Conservation (phyloP, 2,888 invertebrate species). For the Mechanitis messenoides region DNA sequence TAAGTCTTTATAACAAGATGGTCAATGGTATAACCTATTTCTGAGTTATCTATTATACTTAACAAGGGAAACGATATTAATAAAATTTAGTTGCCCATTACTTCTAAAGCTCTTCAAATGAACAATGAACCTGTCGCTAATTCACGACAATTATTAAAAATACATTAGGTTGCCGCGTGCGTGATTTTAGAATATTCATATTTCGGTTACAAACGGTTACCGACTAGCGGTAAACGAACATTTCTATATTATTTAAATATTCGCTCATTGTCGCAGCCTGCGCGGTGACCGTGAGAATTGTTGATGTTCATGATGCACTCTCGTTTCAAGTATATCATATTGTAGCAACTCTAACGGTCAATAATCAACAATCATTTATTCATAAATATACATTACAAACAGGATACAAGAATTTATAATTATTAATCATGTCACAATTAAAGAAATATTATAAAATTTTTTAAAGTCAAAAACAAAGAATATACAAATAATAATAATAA, state of each 20-base stretch:
- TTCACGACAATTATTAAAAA: constrained; percentile 26
- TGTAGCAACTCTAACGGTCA: neutral
- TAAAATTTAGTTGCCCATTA: constrained; percentile 12
- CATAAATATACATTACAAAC: too few relatives aligned
- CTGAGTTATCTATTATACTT: too few relatives aligned
- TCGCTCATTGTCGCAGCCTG: constrained; percentile 30
- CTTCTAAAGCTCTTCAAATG: constrained; percentile 11
- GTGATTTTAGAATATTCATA: constrained; percentile 33
- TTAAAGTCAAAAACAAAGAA: too few relatives aligned
- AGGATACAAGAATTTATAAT: too few relatives aligned
- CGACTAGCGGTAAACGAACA: constrained; percentile 33
- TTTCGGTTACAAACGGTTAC: constrained; percentile 34
- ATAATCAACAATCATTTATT: too few relatives aligned
- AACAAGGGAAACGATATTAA: neutral
- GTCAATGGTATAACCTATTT: neutral
- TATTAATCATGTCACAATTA: too few relatives aligned
- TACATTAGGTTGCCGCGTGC: constrained; percentile 28
- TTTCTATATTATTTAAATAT: constrained; percentile 33
- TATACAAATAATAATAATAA: too few relatives aligned
- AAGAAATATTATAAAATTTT: too few relatives aligned
- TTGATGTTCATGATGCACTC: constrained; percentile 11
- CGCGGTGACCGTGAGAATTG: constrained; percentile 32
- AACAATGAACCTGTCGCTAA: constrained; percentile 32
- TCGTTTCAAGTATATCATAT: neutral
- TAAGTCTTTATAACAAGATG: neutral